A percentile compares a stretch with the other conserved stretches of the same genome.
phyloP scores from a whole-genome alignment of 2,888 invertebrate species.

The Carcina quercana region DNA sequence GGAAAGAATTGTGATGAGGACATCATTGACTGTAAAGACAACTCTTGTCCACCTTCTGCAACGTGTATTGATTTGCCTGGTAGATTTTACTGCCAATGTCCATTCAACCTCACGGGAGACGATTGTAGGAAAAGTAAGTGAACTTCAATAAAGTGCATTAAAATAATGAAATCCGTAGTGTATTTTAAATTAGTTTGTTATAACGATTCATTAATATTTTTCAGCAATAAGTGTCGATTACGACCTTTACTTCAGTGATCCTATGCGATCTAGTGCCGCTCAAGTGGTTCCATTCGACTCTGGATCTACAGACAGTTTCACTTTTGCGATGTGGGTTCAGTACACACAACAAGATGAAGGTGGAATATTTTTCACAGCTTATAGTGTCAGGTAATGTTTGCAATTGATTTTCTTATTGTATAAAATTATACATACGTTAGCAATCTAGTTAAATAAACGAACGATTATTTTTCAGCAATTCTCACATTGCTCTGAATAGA shows the following conservation, averaged over 20 bases:
- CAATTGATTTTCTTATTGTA: slow-evolving; percentile 1
- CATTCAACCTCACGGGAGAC: slow-evolving; percentile 96
- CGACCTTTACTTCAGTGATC: slow-evolving; percentile 95
- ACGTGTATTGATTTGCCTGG: slow-evolving; percentile 94
- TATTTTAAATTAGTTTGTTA: slow-evolving; percentile 1
- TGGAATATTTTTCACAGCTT: slow-evolving; percentile 95
- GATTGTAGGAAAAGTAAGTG: slow-evolving; percentile 94
- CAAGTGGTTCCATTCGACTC: slow-evolving; percentile 94
- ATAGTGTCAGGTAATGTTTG: slow-evolving; percentile 83
- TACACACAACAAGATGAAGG: slow-evolving; percentile 93
- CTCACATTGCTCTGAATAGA: slow-evolving; percentile 84
- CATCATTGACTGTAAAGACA: slow-evolving; percentile 92
- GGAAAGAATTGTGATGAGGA: slow-evolving; percentile 94
- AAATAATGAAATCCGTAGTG: too few relatives aligned
- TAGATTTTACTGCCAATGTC: slow-evolving; percentile 96
- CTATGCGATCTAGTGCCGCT: slow-evolving; percentile 91
- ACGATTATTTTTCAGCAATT: slow-evolving; percentile 70
- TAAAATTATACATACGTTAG: background rate
- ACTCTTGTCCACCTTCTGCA: slow-evolving; percentile 95
- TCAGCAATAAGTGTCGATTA: slow-evolving; percentile 98
- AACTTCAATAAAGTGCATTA: too few relatives aligned
- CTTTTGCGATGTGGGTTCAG: slow-evolving; percentile 97
- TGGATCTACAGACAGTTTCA: slow-evolving; percentile 83
- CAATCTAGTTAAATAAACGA: background rate
- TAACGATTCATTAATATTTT: slow-evolving; percentile 1